Base-by-base conservation (phyloP, 1,140 invertebrate genomes). In the Drosophila lacteicornis region DNA sequence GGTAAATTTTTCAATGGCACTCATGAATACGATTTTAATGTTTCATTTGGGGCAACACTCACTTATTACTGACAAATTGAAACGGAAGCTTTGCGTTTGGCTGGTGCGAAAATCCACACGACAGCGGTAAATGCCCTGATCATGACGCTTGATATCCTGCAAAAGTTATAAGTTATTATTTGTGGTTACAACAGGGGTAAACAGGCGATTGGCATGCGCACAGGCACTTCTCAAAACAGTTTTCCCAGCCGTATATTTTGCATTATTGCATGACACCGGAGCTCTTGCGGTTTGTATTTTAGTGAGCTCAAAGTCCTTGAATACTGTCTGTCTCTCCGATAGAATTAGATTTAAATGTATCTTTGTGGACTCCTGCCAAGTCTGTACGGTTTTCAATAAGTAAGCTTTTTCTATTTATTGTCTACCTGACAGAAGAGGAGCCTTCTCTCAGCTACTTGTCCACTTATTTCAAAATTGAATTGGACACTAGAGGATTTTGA, bases 41-140 rank as follows among this genome's bases (percentile, higher is more conserved):
- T 33, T 66, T 75, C 49, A 57, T 74, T 74, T 59, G 57, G 40
- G 43, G 47, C 80, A 60, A 73, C 38, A 94, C 96, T 96, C 93
- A 98, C 97, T 96, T 90, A 98, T 96, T 80, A 98, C 96, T 65
- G 96, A 97, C 75, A 98, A 95, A 93, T 97, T 97, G 93, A 98
- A 97, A 83, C 96, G 95, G 88, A 97, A 96, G 92, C 96, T 97
- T 83, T 96, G 95, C 17, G 97, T 97, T 92, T 97, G 96, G 45
- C 96, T 96, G 91, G 97, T 97, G 61, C 96, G 94, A 93, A 98
- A 98, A 94, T 98, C 97, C 60, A 98, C 96, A 76, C 97, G 94
- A 93, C 97, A 98, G 57, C 97, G 94, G 93, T 98, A 98, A 67
- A 97, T 95, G 47, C 97, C 97, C 88, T 97, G 96, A 93, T 98